Evolutionary conservation across 1,140 invertebrate genomes (phyloP).

Genomic region (Leptoteleia sp.): DNA sequence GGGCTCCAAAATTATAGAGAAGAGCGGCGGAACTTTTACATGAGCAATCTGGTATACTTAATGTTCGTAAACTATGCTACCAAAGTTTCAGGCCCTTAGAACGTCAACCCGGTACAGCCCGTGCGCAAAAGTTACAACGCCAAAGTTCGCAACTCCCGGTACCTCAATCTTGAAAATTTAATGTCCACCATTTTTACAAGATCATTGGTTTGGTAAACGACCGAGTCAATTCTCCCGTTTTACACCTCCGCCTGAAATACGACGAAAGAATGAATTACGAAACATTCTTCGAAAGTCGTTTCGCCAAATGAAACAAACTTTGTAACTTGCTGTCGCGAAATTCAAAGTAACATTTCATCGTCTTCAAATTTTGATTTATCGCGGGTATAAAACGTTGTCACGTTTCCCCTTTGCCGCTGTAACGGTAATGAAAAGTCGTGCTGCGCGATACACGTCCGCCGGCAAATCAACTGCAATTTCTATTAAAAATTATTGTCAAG

Average conservation of each 20-base stretch:
- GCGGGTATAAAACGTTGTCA: too few species aligned
- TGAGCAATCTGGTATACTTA: slow-evolving; percentile 60
- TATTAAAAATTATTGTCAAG: too few species aligned
- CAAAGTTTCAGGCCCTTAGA: slow-evolving; percentile 57
- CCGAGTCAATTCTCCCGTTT: slow-evolving; percentile 24
- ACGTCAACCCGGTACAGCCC: slow-evolving; percentile 49
- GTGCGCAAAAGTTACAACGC: slow-evolving; percentile 46
- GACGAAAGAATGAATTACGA: slow-evolving; percentile 28
- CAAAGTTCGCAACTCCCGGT: slow-evolving; percentile 43
- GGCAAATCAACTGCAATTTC: too few species aligned
- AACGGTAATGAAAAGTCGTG: too few species aligned
- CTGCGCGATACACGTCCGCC: too few species aligned
- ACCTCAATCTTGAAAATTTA: slow-evolving; percentile 54
- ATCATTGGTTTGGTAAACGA: slow-evolving; percentile 54
- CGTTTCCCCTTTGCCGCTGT: too few species aligned
- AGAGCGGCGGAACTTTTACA: slow-evolving; percentile 50
- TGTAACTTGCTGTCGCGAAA: background rate
- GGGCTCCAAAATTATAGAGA: slow-evolving; percentile 38
- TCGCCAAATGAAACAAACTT: slow-evolving; percentile 3
- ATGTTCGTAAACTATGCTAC: slow-evolving; percentile 58
- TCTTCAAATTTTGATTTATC: background rate
- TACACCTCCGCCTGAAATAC: slow-evolving; percentile 13
- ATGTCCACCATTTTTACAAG: slow-evolving; percentile 59
- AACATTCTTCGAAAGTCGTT: slow-evolving; percentile 22
- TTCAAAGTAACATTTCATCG: background rate